Base-by-base conservation (phyloP, 2,888 invertebrate species). In the Drosophila prostipennis region DNA sequence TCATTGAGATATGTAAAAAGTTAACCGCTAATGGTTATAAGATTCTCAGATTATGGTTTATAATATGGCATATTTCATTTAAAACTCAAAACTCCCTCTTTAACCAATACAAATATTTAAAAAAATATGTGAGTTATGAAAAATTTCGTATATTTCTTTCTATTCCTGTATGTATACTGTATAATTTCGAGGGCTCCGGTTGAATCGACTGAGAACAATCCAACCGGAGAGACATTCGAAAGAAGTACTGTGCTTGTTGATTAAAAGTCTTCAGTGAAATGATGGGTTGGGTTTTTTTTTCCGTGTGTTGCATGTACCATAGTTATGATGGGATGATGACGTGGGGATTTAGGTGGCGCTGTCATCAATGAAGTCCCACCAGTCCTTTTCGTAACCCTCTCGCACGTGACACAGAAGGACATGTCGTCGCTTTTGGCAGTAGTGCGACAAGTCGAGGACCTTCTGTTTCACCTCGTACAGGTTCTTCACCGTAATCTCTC, bases 361-460 rank as follows among this genome's bases (percentile, higher is more conserved):
- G 6, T 80, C 80, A 6, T 97, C 97, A 92, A 95, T 96, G 92
- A 97, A 98, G 89, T 97, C 97, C 99, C 99, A 99, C 95, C 97
- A 96, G 91, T 99, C 98, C 93, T 98, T 98, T 92, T 99, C 99
- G 92, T 99, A 98, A 70, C 99, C 99, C 93, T 99, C 99, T 91
- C 98, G 97, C 46, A 99, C 99, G 92, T 99, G 99, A 91, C 98
- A 98, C 86, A 99, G 93, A 74, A 99, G 94, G 77, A 98, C 98
- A 93, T 97, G 97, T 80, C 99, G 95, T 89, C 99, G 95, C 92
- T 97, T 97, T 93, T 99, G 98, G 93, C 99, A 99, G 92, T 99
- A 99, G 93, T 98, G 98, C 92, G 46, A 93, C 91, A 74, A 98
- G 90, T 99, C 98, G 93, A 98, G 97, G 87, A 99, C 99, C 93